phyloP scores from a whole-genome alignment of 1,140 invertebrate genomes.

The Tribolium madens region DNA sequence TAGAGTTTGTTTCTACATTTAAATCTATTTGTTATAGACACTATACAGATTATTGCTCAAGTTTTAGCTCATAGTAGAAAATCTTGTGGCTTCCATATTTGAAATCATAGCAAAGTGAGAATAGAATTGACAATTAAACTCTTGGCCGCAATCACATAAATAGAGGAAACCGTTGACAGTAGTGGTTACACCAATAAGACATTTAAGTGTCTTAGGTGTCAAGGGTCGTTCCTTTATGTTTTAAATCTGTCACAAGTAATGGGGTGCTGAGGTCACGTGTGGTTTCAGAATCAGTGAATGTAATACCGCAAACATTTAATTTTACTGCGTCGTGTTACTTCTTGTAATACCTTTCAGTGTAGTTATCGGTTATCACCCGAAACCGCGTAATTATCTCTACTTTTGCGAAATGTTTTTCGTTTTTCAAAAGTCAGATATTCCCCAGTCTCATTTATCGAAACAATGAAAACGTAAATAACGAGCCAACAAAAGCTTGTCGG shows the following conservation, averaged over 20 bases:
- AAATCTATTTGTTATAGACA: too few species aligned
- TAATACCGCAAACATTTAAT: slow-evolving; percentile 8
- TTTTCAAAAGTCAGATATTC: slow-evolving; percentile 50
- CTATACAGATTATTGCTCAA: too few species aligned
- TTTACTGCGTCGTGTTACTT: neutral
- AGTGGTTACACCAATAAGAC: slow-evolving; percentile 19
- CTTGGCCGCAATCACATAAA: neutral
- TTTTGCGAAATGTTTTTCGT: neutral
- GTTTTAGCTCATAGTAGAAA: too few species aligned
- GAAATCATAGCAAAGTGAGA: too few species aligned
- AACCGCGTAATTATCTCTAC: neutral
- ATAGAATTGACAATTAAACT: too few species aligned
- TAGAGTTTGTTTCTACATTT: too few species aligned
- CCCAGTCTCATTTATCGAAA: slow-evolving; percentile 58
- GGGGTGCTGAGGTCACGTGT: slow-evolving; percentile 22
- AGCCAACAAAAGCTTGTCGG: slow-evolving; percentile 54
- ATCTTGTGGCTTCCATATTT: too few species aligned
- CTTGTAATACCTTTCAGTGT: neutral
- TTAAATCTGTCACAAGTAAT: slow-evolving; percentile 11
- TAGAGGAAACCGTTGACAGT: neutral
- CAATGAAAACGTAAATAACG: slow-evolving; percentile 62
- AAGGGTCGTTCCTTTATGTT: neutral
- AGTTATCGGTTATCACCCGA: neutral
- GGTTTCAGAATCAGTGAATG: slow-evolving; percentile 25
- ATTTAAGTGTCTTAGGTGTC: neutral